A percentile compares a stretch with the other conserved stretches of the same genome.
These are phyloP conservation scores for Scytalopus superciliaris DNA, from an alignment of 2,113 vertebrate genomes.

Conservation along the genomic window DNA sequence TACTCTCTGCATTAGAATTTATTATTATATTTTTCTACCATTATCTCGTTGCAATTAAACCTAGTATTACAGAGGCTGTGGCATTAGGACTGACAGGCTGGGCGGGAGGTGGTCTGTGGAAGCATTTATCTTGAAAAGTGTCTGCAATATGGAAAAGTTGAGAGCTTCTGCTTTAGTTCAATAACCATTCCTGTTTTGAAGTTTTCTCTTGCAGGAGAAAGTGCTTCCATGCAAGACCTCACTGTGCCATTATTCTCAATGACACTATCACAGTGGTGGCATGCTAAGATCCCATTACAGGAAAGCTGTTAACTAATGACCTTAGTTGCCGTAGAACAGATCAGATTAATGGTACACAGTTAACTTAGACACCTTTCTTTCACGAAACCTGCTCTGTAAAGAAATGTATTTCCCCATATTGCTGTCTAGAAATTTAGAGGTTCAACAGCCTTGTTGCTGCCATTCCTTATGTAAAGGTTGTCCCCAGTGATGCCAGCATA, in stretches of 20 bases:
- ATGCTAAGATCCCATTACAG: constrained; percentile 57
- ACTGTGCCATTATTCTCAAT: constrained; percentile 64
- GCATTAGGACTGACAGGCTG: constrained; percentile 26
- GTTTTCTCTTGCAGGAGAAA: constrained; percentile 53
- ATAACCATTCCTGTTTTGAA: constrained; percentile 61
- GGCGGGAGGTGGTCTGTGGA: constrained; percentile 35
- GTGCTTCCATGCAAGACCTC: constrained; percentile 63
- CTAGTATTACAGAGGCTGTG: not conserved
- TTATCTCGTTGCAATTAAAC: not conserved
- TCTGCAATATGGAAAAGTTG: constrained; percentile 56
- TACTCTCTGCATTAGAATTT: not conserved
- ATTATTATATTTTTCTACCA: not conserved
- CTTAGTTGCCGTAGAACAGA: constrained; percentile 58
- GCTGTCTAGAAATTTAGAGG: constrained; percentile 30
- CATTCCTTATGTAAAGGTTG: not conserved
- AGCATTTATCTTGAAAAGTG: constrained; percentile 58
- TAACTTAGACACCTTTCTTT: constrained; percentile 48
- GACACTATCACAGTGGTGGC: constrained; percentile 62
- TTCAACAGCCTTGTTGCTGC: not conserved
- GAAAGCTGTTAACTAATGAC: constrained; percentile 55
- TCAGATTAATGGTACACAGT: constrained; percentile 65
- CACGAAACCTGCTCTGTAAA: constrained; percentile 36
- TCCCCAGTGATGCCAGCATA: not conserved
- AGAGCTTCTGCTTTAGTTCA: constrained; percentile 59
- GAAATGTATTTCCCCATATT: constrained; percentile 45